Conservation (phyloP, 2,113 vertebrate species). For the Zosterops lateralis region DNA sequence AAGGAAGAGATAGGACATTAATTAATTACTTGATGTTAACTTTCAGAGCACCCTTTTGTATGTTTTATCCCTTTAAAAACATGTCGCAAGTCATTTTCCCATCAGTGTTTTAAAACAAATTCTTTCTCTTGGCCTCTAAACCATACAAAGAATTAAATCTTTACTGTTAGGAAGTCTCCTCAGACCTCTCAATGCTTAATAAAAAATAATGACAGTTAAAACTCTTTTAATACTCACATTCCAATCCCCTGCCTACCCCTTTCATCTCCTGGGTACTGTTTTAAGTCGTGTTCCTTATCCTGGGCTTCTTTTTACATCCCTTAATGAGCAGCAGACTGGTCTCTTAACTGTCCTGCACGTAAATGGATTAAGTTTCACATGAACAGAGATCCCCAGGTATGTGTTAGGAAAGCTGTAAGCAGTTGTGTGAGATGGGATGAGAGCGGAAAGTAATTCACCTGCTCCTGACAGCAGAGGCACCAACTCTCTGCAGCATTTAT, state of each 20-base stretch:
- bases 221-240: constrained; percentile 25
- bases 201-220: constrained; percentile 59
- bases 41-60: not conserved
- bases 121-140: not conserved
- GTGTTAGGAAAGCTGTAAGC: constrained; percentile 32
- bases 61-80: not conserved
- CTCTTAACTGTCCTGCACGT: constrained; percentile 33
- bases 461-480: constrained; percentile 32
- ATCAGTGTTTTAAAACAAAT: not conserved
- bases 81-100: not conserved
- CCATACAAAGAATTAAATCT: not conserved
- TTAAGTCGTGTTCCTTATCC: constrained; percentile 6
- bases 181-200: constrained; percentile 33
- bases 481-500: constrained; percentile 17
- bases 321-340: constrained; percentile 47
- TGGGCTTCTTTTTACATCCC: constrained; percentile 19
- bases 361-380: constrained; percentile 49
- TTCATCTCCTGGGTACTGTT: constrained; percentile 8
- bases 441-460: not conserved
- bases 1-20: not conserved
- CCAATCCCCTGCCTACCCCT: not conserved
- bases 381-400: constrained; percentile 44
- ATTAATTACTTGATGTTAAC: not conserved
- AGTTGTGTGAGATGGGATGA: not conserved
- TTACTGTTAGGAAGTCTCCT: not conserved